Evolutionary conservation across 2,888 invertebrate species (phyloP).

Genomic region (Mimumesa dahlbomi): DNA sequence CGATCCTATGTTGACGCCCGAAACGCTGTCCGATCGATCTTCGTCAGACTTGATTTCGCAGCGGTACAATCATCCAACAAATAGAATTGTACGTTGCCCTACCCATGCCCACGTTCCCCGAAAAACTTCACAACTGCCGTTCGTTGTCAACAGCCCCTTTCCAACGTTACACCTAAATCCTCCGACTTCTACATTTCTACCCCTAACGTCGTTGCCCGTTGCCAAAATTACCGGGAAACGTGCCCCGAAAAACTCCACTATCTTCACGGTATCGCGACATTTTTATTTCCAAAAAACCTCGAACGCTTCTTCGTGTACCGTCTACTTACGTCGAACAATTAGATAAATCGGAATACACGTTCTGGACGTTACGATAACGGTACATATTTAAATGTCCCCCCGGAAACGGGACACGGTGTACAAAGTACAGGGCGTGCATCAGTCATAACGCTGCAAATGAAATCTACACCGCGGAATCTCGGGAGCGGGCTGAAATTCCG

Average conservation of each 20-base stretch:
- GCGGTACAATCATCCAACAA: slow-evolving; percentile 80
- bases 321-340: too few relatives aligned
- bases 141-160: slow-evolving; percentile 75
- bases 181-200: slow-evolving; percentile 14
- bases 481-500: slow-evolving; percentile 10
- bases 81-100: slow-evolving; percentile 79
- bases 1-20: slow-evolving; percentile 78
- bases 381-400: too few relatives aligned
- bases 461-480: slow-evolving; percentile 21
- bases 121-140: slow-evolving; percentile 75
- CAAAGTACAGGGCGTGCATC: too few relatives aligned
- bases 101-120: slow-evolving; percentile 66
- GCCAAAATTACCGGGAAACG: too few relatives aligned
- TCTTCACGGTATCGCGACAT: too few relatives aligned
- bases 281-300: too few relatives aligned
- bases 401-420: too few relatives aligned
- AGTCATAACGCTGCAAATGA: neutral
- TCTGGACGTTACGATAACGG: too few relatives aligned
- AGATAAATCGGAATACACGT: too few relatives aligned
- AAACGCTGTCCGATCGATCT: slow-evolving; percentile 79
- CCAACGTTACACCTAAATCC: slow-evolving; percentile 53
- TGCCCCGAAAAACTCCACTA: too few relatives aligned
- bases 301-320: too few relatives aligned
- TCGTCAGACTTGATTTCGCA: slow-evolving; percentile 81
- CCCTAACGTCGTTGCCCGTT: too few relatives aligned